Evolutionary conservation across 2,888 invertebrate species (phyloP), one percentile per base, ranked within the genome.

Genomic region (Orgyia antiqua): DNA sequence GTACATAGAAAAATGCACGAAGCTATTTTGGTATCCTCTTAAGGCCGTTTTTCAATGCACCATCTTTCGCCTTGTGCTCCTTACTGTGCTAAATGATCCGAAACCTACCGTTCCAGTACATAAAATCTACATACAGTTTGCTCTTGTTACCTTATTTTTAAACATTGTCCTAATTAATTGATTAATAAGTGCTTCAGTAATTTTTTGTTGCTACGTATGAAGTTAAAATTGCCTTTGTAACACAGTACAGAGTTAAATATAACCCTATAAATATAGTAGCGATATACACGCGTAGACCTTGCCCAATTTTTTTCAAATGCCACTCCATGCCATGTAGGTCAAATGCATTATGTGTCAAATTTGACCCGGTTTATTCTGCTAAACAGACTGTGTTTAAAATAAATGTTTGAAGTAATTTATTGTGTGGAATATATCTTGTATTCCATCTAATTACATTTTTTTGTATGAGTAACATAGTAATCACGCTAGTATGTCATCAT

Each of bases 61-160:
- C 86, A 86, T 86, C 84, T 84, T 82, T 86, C 78, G 78, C 86
- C 86, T 84, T 86, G 86, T 86, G 75, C 84, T 70, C 78, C 83
- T 84, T 86, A 78, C 66, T 20, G 7, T 60, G 65, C 64, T 55
- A 67, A 68, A 62, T 80, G 82, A 83, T 80, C 84, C 77, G 68
- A 80, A 82, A 80, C 66, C 52, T 43, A 44, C 48, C 38, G 51
- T 51, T 53, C 51, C 57, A 55, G 48, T 61, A 50, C 54, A 47
- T 52, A 60, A 40, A 53, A 50, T 53, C 51, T 47, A 42, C 51
- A 45, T 41, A 36, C 29, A 11, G 6, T 6, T 15, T 23, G 28
- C 39, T 23, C 20, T 24, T 27, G 44, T 36, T 27, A 27, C 23
- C 17, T 28, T 36, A 17, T 37, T 38, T 35, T 33, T 27, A 27